A percentile compares a stretch with the other conserved stretches of the same genome.
Evolutionary conservation across 64 coral and sea anemone species (phyloP).

Genomic region (Porites lutea): DNA sequence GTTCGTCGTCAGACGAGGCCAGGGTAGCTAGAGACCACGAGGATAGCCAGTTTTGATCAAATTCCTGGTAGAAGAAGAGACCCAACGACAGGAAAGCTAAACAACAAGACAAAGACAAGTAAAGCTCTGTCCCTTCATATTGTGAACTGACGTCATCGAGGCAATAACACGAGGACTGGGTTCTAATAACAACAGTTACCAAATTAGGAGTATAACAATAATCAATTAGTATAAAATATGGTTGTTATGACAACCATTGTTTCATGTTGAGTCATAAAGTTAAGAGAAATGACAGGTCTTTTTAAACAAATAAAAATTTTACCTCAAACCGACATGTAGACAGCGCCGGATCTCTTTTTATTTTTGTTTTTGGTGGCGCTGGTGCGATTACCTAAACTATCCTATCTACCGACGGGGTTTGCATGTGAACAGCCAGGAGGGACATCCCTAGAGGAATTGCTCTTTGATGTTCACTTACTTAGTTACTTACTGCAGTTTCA

Average conservation of each 20-base stretch:
- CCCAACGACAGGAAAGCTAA: constrained; percentile 71
- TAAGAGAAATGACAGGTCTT: not conserved
- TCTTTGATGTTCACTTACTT: no score
- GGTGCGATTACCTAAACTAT: no score
- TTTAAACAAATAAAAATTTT: not conserved
- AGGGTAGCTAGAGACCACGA: constrained; percentile 97
- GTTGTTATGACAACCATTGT: constrained; percentile 53
- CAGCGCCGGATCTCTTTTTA: not conserved
- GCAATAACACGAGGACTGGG: constrained; percentile 67
- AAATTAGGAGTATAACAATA: constrained; percentile 61
- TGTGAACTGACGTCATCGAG: constrained; percentile 97
- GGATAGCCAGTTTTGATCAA: constrained; percentile 98
- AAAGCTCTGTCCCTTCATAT: constrained; percentile 83
- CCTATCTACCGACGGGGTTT: no score
- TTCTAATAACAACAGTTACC: constrained; percentile 35
- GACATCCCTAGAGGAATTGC: no score
- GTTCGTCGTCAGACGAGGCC: constrained; percentile 99
- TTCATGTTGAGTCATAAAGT: not conserved
- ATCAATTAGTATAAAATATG: not conserved
- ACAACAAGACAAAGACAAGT: constrained; percentile 87
- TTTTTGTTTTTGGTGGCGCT: no score
- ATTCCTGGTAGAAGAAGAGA: constrained; percentile 67
- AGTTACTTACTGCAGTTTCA: no score
- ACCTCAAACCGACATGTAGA: not conserved
- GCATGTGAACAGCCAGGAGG: no score